These are phyloP conservation scores for Myiotriccus ornatus DNA, from an alignment of 2,797 vertebrate species.

Conservation along the genomic window DNA sequence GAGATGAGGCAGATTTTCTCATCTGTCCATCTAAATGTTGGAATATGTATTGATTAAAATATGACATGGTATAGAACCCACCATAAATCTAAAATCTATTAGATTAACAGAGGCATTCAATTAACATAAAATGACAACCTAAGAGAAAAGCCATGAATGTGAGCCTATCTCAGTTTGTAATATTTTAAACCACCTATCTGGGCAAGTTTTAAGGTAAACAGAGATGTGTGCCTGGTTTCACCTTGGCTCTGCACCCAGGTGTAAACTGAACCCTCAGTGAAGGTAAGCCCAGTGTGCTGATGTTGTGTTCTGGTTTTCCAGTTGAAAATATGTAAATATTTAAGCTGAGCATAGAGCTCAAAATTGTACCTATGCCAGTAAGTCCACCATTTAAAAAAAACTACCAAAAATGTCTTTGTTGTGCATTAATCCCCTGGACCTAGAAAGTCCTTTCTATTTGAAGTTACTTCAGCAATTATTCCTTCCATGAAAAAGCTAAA, in stretches of 20 bases:
- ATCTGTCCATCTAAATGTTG: constrained; percentile 75
- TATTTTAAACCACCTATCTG: constrained; percentile 46
- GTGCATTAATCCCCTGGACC: neutral
- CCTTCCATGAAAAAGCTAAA: neutral
- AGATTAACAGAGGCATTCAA: constrained; percentile 80
- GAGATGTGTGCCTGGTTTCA: neutral
- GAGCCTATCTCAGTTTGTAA: constrained; percentile 21
- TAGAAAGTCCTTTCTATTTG: neutral
- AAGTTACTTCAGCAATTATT: neutral
- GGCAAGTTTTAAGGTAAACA: neutral
- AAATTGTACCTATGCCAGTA: neutral
- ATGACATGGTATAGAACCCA: constrained; percentile 70
- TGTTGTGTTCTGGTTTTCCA: neutral
- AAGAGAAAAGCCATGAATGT: constrained; percentile 67
- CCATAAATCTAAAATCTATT: constrained; percentile 82
- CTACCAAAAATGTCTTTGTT: fast-evolving
- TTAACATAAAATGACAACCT: constrained; percentile 78
- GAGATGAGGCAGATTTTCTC: constrained; percentile 72
- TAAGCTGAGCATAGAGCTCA: neutral
- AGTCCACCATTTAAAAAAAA: neutral
- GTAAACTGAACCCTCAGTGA: neutral
- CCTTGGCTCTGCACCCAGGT: neutral
- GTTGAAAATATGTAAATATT: neutral
- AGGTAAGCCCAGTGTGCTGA: neutral
- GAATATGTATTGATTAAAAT: constrained; percentile 80